Evolutionary conservation across 2,888 invertebrate genomes (phyloP).

Genomic region (Prostheceraeus crozeri): DNA sequence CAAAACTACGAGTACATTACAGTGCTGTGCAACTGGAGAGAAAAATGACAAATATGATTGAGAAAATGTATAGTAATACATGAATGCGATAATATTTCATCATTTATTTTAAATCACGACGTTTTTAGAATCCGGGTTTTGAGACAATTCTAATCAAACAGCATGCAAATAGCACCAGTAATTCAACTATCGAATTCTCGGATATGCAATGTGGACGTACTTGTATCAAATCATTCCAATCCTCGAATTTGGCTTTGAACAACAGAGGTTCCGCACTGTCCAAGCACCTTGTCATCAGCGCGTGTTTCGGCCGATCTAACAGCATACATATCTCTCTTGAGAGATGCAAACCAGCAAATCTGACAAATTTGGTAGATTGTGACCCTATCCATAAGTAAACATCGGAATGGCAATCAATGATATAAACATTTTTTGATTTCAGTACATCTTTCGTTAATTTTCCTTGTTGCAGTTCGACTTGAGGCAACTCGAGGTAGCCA

Average conservation of each 20-base stretch:
- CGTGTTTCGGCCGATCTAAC: constrained; percentile 63
- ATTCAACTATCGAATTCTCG: too few species aligned
- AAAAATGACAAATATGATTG: too few species aligned
- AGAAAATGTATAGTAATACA: too few species aligned
- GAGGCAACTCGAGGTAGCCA: constrained; percentile 95
- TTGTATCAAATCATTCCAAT: constrained; percentile 98
- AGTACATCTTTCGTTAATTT: constrained; percentile 69
- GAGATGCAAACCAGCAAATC: constrained; percentile 90
- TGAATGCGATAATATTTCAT: too few species aligned
- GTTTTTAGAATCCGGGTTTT: too few species aligned
- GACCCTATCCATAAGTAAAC: constrained; percentile 97
- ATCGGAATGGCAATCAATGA: constrained; percentile 84
- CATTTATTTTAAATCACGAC: too few species aligned
- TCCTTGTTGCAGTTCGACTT: constrained; percentile 59
- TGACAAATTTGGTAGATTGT: constrained; percentile 84
- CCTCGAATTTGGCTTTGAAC: constrained; percentile 89
- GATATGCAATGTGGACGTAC: too few species aligned
- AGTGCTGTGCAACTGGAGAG: too few species aligned
- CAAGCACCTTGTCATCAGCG: constrained; percentile 76
- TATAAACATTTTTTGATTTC: constrained; percentile 84
- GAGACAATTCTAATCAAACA: too few species aligned
- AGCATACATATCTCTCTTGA: constrained; percentile 89
- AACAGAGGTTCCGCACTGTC: constrained; percentile 65
- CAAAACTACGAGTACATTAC: too few species aligned
- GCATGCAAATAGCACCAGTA: too few species aligned